Evolutionary conservation across 2,797 vertebrate species (phyloP).

Genomic region (Telmatherina bonti): DNA sequence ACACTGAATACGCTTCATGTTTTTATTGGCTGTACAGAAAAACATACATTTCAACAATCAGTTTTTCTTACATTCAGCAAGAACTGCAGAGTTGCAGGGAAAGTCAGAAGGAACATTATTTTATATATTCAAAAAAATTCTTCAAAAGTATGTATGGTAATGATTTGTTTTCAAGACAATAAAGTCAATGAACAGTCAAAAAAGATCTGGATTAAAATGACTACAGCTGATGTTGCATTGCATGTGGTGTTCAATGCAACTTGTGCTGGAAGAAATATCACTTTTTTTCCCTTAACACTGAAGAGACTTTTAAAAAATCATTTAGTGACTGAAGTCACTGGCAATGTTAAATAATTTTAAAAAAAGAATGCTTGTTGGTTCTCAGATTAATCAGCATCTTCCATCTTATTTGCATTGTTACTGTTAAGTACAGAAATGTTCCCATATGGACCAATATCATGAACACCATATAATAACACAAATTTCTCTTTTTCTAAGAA

Average conservation of each 20-base stretch:
- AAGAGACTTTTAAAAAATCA: too few species aligned
- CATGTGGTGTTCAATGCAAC: neutral
- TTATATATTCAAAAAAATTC: neutral
- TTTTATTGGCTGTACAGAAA: neutral
- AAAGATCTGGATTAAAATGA: neutral
- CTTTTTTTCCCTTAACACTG: neutral
- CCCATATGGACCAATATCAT: neutral
- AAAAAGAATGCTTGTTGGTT: neutral
- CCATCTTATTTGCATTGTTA: neutral
- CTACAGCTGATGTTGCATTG: neutral
- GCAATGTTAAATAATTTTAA: too few species aligned
- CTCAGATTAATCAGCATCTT: neutral
- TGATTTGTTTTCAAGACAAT: neutral
- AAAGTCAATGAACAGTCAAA: neutral
- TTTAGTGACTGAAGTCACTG: too few species aligned
- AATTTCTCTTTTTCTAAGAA: neutral
- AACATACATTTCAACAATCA: neutral
- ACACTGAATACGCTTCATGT: neutral
- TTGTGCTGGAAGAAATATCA: too few species aligned
- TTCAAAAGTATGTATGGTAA: neutral
- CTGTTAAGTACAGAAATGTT: neutral
- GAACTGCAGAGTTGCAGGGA: neutral
- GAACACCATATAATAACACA: neutral
- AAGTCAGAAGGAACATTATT: neutral
- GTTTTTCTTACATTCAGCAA: constrained; percentile 1